Conservation (phyloP, 2,113 vertebrate genomes). For the Ginglymostoma cirratum region DNA sequence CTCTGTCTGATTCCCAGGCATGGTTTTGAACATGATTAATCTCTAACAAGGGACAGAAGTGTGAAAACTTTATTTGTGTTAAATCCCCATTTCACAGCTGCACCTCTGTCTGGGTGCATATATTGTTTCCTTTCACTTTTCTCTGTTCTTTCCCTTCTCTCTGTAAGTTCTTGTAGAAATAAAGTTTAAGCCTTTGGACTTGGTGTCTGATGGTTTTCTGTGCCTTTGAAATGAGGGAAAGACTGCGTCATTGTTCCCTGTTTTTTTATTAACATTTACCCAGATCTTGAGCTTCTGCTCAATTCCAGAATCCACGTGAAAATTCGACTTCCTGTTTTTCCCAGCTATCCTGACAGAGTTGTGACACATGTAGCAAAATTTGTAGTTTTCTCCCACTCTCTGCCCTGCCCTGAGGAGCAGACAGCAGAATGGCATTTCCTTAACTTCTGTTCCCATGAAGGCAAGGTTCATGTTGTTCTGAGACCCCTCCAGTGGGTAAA, state of each 20-base stretch:
- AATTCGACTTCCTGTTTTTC: not conserved
- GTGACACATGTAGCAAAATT: too few species aligned
- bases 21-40: slow-evolving; percentile 20
- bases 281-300: not conserved
- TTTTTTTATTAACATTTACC: not conserved
- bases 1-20: slow-evolving; percentile 4
- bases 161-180: slow-evolving; percentile 25
- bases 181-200: slow-evolving; percentile 27
- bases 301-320: not conserved
- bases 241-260: too few species aligned
- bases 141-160: not conserved
- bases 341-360: not conserved
- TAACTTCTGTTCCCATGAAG: not conserved
- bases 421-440: not conserved
- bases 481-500: not conserved
- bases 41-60: slow-evolving; percentile 13
- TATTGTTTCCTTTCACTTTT: slow-evolving; percentile 18
- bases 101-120: not conserved
- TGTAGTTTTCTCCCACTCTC: too few species aligned
- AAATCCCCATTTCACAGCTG: not conserved
- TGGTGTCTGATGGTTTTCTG: slow-evolving; percentile 23
- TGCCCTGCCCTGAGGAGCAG: not conserved
- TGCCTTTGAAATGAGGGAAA: too few species aligned
- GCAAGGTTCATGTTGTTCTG: not conserved
- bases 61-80: slow-evolving; percentile 34